phyloP scores from a whole-genome alignment of 1,140 invertebrate species.

The Microplitis demolitor region DNA sequence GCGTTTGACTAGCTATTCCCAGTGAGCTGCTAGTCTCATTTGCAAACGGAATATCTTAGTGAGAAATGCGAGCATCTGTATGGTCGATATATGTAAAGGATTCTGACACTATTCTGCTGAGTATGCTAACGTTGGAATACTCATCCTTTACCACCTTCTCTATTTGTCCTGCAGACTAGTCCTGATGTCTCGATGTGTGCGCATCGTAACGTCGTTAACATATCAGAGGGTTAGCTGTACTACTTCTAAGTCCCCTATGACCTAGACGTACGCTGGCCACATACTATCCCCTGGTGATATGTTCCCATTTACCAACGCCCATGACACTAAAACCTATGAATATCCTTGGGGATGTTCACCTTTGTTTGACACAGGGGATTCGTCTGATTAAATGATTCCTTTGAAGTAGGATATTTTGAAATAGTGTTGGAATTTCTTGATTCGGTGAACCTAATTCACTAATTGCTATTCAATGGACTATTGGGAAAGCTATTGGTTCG shows the following conservation, averaged over 20 bases:
- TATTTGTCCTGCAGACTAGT: not conserved
- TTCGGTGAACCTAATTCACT: no score
- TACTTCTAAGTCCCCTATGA: constrained; percentile 11
- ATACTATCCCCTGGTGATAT: constrained; percentile 44
- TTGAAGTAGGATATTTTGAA: not conserved
- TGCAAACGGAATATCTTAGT: constrained; percentile 21
- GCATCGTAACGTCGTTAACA: constrained; percentile 48
- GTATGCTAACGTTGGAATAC: no score
- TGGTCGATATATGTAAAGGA: constrained; percentile 16
- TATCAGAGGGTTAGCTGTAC: constrained; percentile 46
- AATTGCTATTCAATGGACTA: no score
- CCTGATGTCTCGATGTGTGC: not conserved
- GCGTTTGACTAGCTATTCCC: not conserved
- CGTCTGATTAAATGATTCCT: not conserved
- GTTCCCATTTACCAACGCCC: constrained; percentile 42
- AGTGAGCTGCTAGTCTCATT: not conserved
- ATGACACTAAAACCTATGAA: not conserved
- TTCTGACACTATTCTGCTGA: no score
- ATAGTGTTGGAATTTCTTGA: not conserved
- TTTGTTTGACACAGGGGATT: constrained; percentile 23
- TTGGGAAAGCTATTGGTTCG: no score
- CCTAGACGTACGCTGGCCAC: constrained; percentile 13
- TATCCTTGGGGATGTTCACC: constrained; percentile 26
- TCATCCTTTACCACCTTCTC: no score
- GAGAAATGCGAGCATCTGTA: not conserved